Base-by-base conservation (phyloP, 30 jellyfish, hydroid and myxozoan genomes). In the Aurelia sp. region DNA sequence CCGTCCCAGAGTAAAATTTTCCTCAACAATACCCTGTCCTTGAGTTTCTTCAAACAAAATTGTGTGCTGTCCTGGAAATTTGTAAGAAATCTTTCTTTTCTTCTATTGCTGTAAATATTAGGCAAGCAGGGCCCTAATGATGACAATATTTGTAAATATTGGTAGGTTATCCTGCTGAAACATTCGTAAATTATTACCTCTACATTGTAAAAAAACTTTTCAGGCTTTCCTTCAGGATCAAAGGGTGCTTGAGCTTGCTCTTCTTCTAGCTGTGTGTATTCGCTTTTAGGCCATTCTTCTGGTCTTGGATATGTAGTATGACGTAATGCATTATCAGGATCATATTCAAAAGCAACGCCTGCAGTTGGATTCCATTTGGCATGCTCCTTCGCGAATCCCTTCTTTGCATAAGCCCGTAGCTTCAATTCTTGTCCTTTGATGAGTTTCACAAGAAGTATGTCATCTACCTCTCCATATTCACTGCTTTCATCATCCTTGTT, bases 321-420 rank as follows among this genome's bases (percentile, higher is more conserved):
- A 7, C 99, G 91, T 64, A 94, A 75, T 9, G 96, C 84, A 81
- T 94, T 94, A 62, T 94, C 99, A 18, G 99, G 99, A 62, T 94
- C 99, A 68, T 94, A 94, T 74, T 94, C 99, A 81, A 94, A 94
- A 4, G 97, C 96, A 20, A 94, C 99, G 2, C 99, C 99, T 6
- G 97, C 96, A 10, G 99, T 94, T n/a, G 99, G 99, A 62, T 89
- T 89, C 99, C 99, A 94, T 66, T 94, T 94, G 3, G 99, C 99
- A 80, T 94, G 99, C 71, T 94, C 99, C 65, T 94, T 94, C 8
- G 96, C 99, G 81, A 94, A 94, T 12, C 99, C 99, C 85, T 92
- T 92, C 68, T 92, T 89, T 11, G 99, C 99, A 74, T 71, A 94
- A 1, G 99, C 99, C 58, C 91, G 87, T n/a, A 94, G 72, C 64